Base-by-base conservation (phyloP, 1,140 invertebrate species). In the Phymorhynchus buccinoides region DNA sequence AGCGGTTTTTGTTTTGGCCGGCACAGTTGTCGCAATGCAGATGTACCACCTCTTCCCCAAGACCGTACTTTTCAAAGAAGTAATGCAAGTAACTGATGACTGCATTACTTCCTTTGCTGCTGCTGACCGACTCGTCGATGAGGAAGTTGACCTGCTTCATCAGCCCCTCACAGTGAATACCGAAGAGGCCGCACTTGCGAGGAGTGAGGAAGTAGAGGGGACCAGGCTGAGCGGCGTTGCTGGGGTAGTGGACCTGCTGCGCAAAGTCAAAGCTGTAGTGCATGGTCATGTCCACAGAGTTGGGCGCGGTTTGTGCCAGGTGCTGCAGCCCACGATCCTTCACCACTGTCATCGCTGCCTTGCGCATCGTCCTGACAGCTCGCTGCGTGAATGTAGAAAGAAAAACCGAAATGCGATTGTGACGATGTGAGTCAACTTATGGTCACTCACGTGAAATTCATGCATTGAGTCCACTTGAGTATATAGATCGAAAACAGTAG, bases 141-240 rank as follows among this genome's bases (percentile, higher is more conserved):
- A 90, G 68, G 62, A 87, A 88, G 82, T 88, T 89, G 3, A 84
- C 41, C 35, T 80, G 73, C 44, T 84, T 12, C n/a, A 41, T 22
- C 4, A 83, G 27, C 27, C 82, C 88, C 83, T 89, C 87, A 80
- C 87, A 84, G 66, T 66, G 83, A 7, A 89, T 62, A 32, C 89
- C 89, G 87, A 89, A 90, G 1, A 87, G 30, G 3, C 85, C 85
- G 81, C 85, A 88, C 80, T 90, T 90, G 35, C 88, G n/a, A 62
- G 90, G 88, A 0, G 86, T 88, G 30, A 85, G 84, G 75, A 89
- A 90, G 39, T 87, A 90, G 3, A 90, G 78, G 9, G 88, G 88
- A 0, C 90, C 87, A 6, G 88, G 88, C 62, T 90, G 89, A 12
- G 87, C 77, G n/a, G 88, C 80, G 78, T 89, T 83, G 56, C 56